phyloP scores from a whole-genome alignment of 1,140 invertebrate species.

The Carcinoscorpius rotundicauda region DNA sequence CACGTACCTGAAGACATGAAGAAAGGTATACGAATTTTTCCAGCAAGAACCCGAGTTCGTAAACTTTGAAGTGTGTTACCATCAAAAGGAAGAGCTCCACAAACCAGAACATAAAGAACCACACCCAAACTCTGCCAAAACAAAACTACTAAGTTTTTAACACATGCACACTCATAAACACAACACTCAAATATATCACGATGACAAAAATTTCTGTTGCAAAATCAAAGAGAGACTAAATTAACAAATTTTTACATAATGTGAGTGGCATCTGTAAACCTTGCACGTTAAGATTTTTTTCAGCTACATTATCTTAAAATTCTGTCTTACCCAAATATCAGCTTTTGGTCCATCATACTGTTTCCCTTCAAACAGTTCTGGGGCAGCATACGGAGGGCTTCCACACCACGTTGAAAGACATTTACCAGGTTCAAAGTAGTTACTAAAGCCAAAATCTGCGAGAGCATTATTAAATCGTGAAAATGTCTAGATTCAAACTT shows the following conservation, averaged over 20 bases:
- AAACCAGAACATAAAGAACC: slow-evolving; percentile 91
- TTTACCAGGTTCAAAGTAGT: slow-evolving; percentile 69
- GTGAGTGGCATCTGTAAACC: not conserved
- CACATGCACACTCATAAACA: no score
- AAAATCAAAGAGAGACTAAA: slow-evolving; percentile 62
- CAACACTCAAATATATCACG: slow-evolving; percentile 47
- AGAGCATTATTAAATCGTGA: slow-evolving; percentile 29
- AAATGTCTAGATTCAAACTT: no score
- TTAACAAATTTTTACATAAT: slow-evolving; percentile 6
- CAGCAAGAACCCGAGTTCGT: slow-evolving; percentile 76
- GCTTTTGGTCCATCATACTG: slow-evolving; percentile 84
- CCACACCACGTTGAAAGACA: slow-evolving; percentile 90
- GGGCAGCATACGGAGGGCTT: slow-evolving; percentile 89
- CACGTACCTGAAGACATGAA: slow-evolving; percentile 70
- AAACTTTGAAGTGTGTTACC: slow-evolving; percentile 78
- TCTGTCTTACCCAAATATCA: slow-evolving; percentile 75
- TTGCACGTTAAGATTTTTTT: not conserved
- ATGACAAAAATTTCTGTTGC: slow-evolving; percentile 87
- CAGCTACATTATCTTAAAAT: slow-evolving; percentile 4
- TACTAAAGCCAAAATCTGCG: slow-evolving; percentile 91
- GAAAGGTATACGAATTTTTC: slow-evolving; percentile 90
- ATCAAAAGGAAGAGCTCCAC: slow-evolving; percentile 92
- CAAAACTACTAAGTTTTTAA: slow-evolving; percentile 12
- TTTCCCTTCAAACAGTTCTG: slow-evolving; percentile 83
- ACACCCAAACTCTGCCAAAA: slow-evolving; percentile 80